Percentiles rank a stretch among this genome's conserved stretches.
phyloP scores from a whole-genome alignment of 2,888 invertebrate species.

The Drosophila nr. medialis region DNA sequence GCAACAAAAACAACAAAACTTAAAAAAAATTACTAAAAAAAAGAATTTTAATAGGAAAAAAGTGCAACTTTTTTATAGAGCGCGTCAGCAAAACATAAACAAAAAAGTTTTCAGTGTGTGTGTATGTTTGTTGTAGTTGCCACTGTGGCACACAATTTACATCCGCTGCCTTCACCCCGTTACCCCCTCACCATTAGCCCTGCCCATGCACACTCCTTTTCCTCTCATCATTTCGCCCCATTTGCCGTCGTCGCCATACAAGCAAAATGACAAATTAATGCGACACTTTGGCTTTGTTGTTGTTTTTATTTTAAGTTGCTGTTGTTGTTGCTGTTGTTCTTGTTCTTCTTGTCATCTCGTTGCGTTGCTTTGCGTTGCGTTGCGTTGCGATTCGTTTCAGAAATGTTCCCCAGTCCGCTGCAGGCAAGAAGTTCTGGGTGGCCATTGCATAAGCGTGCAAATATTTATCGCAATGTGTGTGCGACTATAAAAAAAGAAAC shows the following conservation, averaged over 20 bases:
- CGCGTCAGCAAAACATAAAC: constrained; percentile 60
- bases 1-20: constrained; percentile 26
- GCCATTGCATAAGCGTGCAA: constrained; percentile 57
- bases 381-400: neutral
- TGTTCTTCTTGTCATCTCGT: constrained; percentile 13
- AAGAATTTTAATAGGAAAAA: constrained; percentile 51
- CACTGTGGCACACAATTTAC: constrained; percentile 12
- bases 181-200: neutral
- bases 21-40: constrained; percentile 13
- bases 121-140: constrained; percentile 32
- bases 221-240: constrained; percentile 20
- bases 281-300: constrained; percentile 52
- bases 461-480: constrained; percentile 57
- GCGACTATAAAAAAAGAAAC: constrained; percentile 2
- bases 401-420: constrained; percentile 1
- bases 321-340: constrained; percentile 19
- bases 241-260: constrained; percentile 63
- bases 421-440: constrained; percentile 59
- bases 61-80: constrained; percentile 56
- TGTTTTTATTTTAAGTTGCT: neutral
- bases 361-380: constrained; percentile 5
- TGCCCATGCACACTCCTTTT: constrained; percentile 4
- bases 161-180: neutral
- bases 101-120: constrained; percentile 48
- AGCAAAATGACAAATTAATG: constrained; percentile 76